Evolutionary conservation across 2,797 vertebrate genomes (phyloP), one percentile per base, ranked within the genome.

Genomic region (Gadopsis bispinosus): DNA sequence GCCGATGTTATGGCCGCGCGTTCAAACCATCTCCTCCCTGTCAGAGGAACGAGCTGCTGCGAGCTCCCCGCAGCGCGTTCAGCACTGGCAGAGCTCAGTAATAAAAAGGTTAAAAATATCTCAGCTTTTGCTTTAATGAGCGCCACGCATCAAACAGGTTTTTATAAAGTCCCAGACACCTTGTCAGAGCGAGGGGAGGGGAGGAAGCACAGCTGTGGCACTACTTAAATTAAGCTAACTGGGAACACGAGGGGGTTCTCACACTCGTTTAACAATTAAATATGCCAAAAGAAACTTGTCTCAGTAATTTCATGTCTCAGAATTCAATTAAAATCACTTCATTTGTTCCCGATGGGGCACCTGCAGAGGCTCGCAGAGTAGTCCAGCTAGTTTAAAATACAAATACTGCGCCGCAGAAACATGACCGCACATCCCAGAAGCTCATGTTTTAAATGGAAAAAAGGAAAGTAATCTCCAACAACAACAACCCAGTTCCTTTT

Each of bases 1-100:
- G 77, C 81, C 83, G 81, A 79, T 70, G 83, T 80, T 78, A 63
- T 66, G 74, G 82, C 79, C 80, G 64, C 4, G 2, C 13, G 48
- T 39, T 76, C 73, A 62, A 67, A 70, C 48, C 9, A 11, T 39
- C 45, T 51, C 53, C 66, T 59, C 1, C 4, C 45, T 17, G 19
- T 66, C 51, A 12, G 33, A 65, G 55, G 35, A 61, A 69, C 51
- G 64, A 53, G 47, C 14, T 7, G 37, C 29, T 14, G 22, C 6
- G 5, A 54, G 67, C 19, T 39, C 47, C 61, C 56, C 31, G 8
- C 26, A 22, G 47, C 0, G 22, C 45, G 74, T 73, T 72, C 31
- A 31, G 48, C 14, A 0, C 26, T 2, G 37, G 1, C 7, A 41
- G 7, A 71, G 47, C 50, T 14, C 8, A 11, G 41, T 2, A 3